Conservation (phyloP, 1,140 invertebrate species). For the Dreissena rostriformis region DNA sequence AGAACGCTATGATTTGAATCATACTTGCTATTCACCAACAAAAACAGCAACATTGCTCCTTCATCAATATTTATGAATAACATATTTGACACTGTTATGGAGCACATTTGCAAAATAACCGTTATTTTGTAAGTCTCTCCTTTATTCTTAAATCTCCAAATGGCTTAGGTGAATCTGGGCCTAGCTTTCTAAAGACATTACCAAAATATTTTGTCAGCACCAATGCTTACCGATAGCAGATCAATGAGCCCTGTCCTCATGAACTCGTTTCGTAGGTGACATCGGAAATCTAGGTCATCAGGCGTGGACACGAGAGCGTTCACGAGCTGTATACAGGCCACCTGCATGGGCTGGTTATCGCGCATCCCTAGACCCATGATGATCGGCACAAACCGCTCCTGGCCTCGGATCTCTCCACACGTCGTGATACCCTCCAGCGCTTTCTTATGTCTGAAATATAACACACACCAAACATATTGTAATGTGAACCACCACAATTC, state of each 20-base stretch:
- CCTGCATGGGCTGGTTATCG: conserved; percentile 88
- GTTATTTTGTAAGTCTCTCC: no score
- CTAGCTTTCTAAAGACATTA: no score
- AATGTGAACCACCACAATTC: no score
- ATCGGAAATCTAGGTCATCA: conserved; percentile 95
- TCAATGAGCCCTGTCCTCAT: conserved; percentile 95
- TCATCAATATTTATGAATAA: no score
- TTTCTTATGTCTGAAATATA: conserved; percentile 87
- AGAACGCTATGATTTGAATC: no score
- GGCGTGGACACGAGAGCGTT: conserved; percentile 95
- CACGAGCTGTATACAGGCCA: conserved; percentile 93
- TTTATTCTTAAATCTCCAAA: no score
- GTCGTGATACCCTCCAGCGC: conserved; percentile 96
- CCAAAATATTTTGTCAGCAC: no score
- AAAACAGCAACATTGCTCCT: no score
- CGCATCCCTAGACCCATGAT: conserved; percentile 91
- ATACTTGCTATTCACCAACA: no score
- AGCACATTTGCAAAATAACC: no score
- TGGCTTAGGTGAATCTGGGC: no score
- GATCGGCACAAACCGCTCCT: conserved; percentile 92
- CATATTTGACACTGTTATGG: no score
- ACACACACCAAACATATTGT: conserved; percentile 22
- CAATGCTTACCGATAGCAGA: conserved; percentile 85
- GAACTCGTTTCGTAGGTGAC: conserved; percentile 97
- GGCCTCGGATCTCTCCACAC: conserved; percentile 90